Conservation (phyloP, 2,797 vertebrate genomes). For the Caiman crocodilus region DNA sequence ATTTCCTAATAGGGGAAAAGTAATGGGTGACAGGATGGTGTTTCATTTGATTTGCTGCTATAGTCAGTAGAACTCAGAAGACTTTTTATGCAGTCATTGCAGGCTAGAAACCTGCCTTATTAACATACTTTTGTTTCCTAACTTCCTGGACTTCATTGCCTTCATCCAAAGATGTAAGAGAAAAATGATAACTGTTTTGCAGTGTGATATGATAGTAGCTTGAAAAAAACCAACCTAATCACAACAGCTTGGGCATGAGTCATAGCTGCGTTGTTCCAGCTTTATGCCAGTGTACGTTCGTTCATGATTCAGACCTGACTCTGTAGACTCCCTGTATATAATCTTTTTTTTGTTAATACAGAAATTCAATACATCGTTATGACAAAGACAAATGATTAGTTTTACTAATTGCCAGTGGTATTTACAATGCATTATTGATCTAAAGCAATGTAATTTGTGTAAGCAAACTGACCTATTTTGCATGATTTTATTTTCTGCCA, state of each 20-base stretch:
- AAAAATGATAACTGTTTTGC: background rate
- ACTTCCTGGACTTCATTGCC: background rate
- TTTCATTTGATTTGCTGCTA: background rate
- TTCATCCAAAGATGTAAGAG: background rate
- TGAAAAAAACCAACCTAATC: background rate
- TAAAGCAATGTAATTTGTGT: conserved; percentile 17
- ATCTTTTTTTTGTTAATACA: background rate
- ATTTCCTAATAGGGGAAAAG: background rate
- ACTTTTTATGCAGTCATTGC: background rate
- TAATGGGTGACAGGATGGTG: background rate
- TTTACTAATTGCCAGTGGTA: background rate
- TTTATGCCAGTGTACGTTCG: background rate
- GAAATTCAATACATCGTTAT: background rate
- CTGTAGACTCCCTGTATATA: fast-evolving
- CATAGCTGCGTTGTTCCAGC: background rate
- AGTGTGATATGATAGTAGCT: background rate
- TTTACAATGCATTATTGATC: background rate
- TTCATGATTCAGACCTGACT: background rate
- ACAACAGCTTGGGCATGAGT: background rate
- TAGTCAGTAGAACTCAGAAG: background rate
- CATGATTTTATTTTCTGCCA: background rate
- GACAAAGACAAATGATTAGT: conserved; percentile 1
- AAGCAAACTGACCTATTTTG: background rate
- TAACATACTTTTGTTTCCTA: background rate
- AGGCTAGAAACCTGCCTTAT: background rate